Evolutionary conservation across 92 coral and sea anemone species (phyloP), one percentile per base, ranked within the genome.

Genomic region (Palythoa grandis): DNA sequence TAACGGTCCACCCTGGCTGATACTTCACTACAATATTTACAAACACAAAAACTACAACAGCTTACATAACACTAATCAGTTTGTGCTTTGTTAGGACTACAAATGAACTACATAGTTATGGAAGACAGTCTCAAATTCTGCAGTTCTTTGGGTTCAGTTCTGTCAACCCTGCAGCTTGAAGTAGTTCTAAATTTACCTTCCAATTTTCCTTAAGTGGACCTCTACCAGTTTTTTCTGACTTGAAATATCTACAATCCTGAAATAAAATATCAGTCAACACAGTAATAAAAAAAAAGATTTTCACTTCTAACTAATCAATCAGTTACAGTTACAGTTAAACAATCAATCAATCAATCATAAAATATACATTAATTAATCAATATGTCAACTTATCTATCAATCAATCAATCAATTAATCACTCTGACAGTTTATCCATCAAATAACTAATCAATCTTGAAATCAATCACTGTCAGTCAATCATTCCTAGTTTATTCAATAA

Each of bases 161-260:
- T 29, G 35, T 29, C 35, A 29, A 29, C 35, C 35, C 35, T 0
- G 35, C 35, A 29, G 35, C 35, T 29, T 29, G 35, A 29, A 29
- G 35, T 56, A 77, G 15, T 23, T 35, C 13, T 15, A 38, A 15
- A 9, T 16, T 39, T 11, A 7, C 98, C 91, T 79, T 88, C 98
- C 98, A 96, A 25, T 93, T 98, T 37, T 89, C 75, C 54, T 91
- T 84, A 47, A 95, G 73, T 38, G 99, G 99, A 16, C 99, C 98
- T 90, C 99, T 78, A 1, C 96, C 94, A 37, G 99, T 96, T 43
- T 90, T 88, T 79, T 89, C 89, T 40, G 99, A 96, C 82, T 96
- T 96, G 78, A 96, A 96, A 79, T 87, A 52, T 63, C 94, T 88
- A 78, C 98, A 95, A 79, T 96, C 99, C 99, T 96, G 74, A 39